phyloP scores from a whole-genome alignment of 2,797 vertebrate genomes.

The Characodon lateralis region DNA sequence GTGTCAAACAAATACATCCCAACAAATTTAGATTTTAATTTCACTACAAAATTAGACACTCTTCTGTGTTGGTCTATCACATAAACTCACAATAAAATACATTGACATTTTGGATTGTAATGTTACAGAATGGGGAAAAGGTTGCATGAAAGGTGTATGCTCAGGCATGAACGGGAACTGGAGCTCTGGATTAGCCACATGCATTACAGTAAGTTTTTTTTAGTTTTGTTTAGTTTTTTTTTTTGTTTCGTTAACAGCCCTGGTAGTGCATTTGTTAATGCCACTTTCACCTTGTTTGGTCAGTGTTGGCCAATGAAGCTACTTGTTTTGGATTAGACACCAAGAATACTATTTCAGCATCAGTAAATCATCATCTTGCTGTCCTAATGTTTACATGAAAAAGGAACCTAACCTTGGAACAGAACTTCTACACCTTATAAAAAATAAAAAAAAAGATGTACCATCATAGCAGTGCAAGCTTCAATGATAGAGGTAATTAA shows the following conservation, averaged over 20 bases:
- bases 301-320: not conserved
- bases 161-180: not conserved
- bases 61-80: too few species aligned
- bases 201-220: too few species aligned
- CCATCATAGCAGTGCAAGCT: not conserved
- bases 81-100: too few species aligned
- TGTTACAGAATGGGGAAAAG: not conserved
- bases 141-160: not conserved
- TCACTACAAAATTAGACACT: too few species aligned
- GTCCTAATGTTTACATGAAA: not conserved
- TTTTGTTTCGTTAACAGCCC: not conserved
- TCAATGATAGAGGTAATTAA: not conserved
- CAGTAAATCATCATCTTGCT: not conserved
- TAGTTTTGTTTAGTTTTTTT: not conserved
- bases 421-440: not conserved
- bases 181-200: not conserved
- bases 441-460: not conserved
- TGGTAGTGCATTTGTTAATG: not conserved
- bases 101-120: too few species aligned
- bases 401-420: not conserved
- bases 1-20: too few species aligned
- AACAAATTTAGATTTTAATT: too few species aligned
- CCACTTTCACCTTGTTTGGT: not conserved
- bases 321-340: not conserved
- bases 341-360: not conserved